Evolutionary conservation across 1,140 invertebrate genomes (phyloP).

Genomic region (Eubasilissa regina): DNA sequence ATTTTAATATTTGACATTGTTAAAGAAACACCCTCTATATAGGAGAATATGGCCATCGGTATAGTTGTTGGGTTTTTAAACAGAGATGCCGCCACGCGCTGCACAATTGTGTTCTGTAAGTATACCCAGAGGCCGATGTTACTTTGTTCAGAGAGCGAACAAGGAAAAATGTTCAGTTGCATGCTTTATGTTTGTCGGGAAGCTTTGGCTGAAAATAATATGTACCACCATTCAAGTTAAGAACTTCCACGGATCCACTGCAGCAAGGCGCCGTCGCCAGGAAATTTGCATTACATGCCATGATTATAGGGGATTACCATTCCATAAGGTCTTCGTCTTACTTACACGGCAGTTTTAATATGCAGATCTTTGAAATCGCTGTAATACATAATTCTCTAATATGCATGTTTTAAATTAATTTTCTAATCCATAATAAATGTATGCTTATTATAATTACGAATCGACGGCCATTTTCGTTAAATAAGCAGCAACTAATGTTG

Average conservation of each 20-base stretch:
- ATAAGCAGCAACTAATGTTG: no score
- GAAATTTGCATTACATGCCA: slow-evolving; percentile 12
- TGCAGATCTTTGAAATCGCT: no score
- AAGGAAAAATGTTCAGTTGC: slow-evolving; percentile 23
- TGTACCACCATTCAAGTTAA: slow-evolving; percentile 35
- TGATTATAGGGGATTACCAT: slow-evolving; percentile 10
- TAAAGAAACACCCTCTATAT: neutral
- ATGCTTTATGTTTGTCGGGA: slow-evolving; percentile 37
- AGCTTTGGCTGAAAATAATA: slow-evolving; percentile 21
- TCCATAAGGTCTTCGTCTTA: neutral
- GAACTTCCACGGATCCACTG: slow-evolving; percentile 9
- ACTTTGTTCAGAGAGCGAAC: slow-evolving; percentile 10
- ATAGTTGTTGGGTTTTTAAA: slow-evolving; percentile 17
- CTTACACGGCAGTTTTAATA: neutral
- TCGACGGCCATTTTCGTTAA: no score
- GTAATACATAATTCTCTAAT: no score
- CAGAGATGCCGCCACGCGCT: slow-evolving; percentile 48
- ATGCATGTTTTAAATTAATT: no score
- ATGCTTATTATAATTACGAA: no score
- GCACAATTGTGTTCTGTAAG: slow-evolving; percentile 37
- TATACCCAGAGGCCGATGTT: neutral
- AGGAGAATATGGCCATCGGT: neutral
- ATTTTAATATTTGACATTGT: no score
- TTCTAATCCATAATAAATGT: no score
- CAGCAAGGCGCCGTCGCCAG: neutral